These are phyloP conservation scores for Trachelus troglodyta DNA, from an alignment of 2,888 invertebrate genomes.

Conservation along the genomic window DNA sequence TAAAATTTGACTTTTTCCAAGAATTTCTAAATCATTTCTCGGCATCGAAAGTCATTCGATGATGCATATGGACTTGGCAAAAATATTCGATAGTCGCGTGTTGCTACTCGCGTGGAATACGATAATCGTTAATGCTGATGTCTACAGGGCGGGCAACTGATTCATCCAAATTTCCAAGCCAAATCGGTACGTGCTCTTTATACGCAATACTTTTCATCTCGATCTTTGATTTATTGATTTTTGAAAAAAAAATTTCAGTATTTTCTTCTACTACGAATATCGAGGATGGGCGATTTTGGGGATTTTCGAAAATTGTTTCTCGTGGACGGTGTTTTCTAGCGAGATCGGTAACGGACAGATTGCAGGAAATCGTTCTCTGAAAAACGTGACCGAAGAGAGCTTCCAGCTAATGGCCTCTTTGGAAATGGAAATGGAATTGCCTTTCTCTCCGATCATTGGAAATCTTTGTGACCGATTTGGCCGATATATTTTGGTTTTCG, in stretches of 20 bases:
- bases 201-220: not conserved
- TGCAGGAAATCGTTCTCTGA: constrained; percentile 1
- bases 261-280: not conserved
- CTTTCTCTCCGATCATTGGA: constrained; percentile 31
- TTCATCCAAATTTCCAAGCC: not conserved
- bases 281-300: not conserved
- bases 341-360: constrained; percentile 7
- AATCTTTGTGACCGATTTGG: constrained; percentile 1
- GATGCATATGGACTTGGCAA: not conserved
- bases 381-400: constrained; percentile 2
- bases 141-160: not conserved
- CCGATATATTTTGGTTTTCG: constrained; percentile 16
- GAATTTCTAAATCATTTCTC: not conserved
- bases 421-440: constrained; percentile 24
- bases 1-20: not conserved
- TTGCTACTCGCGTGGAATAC: not conserved
- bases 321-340: not conserved
- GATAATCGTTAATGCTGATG: not conserved
- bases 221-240: not conserved
- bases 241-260: not conserved
- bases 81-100: not conserved
- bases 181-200: not conserved
- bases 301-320: not conserved
- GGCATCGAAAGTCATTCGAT: not conserved
- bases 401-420: constrained; percentile 20